These are phyloP conservation scores for Lynx canadensis DNA, from an alignment of 2,113 vertebrate genomes.

Conservation along the genomic window DNA sequence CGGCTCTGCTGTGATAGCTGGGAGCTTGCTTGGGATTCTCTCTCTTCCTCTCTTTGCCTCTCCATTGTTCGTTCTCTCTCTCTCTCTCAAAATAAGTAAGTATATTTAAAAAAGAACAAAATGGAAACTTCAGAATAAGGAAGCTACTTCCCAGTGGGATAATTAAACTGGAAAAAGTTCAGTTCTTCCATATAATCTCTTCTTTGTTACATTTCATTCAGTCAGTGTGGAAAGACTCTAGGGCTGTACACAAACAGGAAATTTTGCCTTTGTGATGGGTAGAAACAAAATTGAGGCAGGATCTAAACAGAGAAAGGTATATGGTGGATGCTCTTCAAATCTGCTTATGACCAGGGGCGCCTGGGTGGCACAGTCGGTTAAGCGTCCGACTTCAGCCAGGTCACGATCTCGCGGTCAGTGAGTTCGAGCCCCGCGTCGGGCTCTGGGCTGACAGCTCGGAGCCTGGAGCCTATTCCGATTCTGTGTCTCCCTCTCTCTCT, in stretches of 20 bases:
- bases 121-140: background rate
- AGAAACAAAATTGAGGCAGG: background rate
- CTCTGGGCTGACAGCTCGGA: no score
- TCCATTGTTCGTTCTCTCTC: no score
- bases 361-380: no score
- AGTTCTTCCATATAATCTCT: background rate
- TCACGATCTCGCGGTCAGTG: no score
- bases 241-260: background rate
- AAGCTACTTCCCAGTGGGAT: background rate
- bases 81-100: no score
- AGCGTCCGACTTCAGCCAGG: no score
- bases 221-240: background rate
- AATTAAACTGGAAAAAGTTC: background rate
- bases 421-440: no score
- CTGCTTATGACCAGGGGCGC: background rate
- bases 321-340: background rate
- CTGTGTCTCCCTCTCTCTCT: no score
- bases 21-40: no score
- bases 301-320: background rate
- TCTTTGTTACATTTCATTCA: background rate
- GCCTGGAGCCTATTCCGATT: no score
- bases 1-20: no score
- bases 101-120: background rate
- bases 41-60: no score
- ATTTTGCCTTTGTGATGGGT: background rate